Percentiles rank a stretch among this genome's conserved stretches.
These are phyloP conservation scores for Drosophila kanekoi DNA, from an alignment of 2,888 invertebrate genomes.

Conservation along the genomic window DNA sequence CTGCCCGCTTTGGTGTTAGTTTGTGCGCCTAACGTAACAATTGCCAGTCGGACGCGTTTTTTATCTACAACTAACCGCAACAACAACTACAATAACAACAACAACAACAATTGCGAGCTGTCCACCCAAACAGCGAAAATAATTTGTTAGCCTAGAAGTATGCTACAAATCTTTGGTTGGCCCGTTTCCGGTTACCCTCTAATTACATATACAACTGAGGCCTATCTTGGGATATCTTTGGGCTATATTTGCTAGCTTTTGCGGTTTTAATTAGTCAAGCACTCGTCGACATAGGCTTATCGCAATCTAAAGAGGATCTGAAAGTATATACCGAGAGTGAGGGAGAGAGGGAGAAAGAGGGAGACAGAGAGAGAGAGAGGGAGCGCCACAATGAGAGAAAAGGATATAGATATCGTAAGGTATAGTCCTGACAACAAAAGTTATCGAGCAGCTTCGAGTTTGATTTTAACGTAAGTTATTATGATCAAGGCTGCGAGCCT, in stretches of 20 bases:
- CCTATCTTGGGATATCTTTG: conserved; percentile 4
- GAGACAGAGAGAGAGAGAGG: background rate
- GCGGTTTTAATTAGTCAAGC: conserved; percentile 63
- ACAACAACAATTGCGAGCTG: background rate
- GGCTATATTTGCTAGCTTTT: background rate
- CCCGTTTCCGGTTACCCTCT: conserved; percentile 29
- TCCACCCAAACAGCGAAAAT: conserved; percentile 60
- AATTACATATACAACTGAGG: conserved; percentile 42
- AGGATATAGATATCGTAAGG: background rate
- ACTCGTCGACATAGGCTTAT: conserved; percentile 52
- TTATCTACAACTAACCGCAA: conserved; percentile 54
- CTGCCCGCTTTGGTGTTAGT: conserved; percentile 57
- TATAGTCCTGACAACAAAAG: conserved; percentile 7
- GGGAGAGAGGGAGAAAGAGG: background rate
- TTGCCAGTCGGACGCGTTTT: conserved; percentile 62
- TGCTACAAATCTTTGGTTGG: conserved; percentile 58
- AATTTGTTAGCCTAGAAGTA: conserved; percentile 74
- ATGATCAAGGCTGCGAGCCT: no score
- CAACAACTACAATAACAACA: conserved; percentile 36
- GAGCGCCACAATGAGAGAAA: background rate
- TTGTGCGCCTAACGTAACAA: conserved; percentile 76
- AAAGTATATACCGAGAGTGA: conserved; percentile 2
- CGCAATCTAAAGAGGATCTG: conserved; percentile 14
- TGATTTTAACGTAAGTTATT: no score
- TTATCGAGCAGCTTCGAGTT: background rate